Evolutionary conservation across 2,888 invertebrate species (phyloP), one percentile per base, ranked within the genome.

Genomic region (Lasioglossum oenotherae): DNA sequence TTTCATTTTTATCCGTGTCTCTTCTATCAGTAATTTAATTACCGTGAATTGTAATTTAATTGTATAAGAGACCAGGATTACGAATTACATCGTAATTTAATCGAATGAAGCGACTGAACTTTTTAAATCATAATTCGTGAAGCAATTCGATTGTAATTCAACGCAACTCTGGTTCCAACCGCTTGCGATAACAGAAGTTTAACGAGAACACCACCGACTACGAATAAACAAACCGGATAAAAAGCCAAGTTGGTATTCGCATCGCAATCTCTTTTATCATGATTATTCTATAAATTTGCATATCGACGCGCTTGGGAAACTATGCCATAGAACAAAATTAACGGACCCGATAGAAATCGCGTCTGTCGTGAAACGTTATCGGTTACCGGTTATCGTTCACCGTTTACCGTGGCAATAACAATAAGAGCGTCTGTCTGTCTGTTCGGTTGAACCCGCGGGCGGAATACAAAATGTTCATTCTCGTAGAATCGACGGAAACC

Each of bases 221-320:
- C 44, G 44, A 35, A 72, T 76, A 74, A 27, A 27, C 19, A 57
- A 69, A 44, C 49, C 10, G 23, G 35, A 53, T 78, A 72, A 75
- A 0, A 60, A 71, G 14, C n/a, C 53, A 14, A 53, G 71, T 84
- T 78, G 44, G 49, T 82, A 84, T 84, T 82, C 84, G 44, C 64
- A 6, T 31, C 16, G 44, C 74, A 38, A 72, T 64, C 60, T 44
- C 31, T 12, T 44, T 53, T 74, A 78, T 82, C 78, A 4, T 46
- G 31, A 31, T 46, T 75, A 23, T 27, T 53, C 41, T n/a, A n/a
- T 16, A 35, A 64, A 78, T 38, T 57, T 77, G 60, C 35, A 16
- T 69, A 23, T 71, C 71, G 41, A n/a, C 41, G 69, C 35, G 64
- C 31, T 31, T 64, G 64, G 69, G 38, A 38, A 69, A 69, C 38